Evolutionary conservation across 2,888 invertebrate species (phyloP), one percentile per base, ranked within the genome.

Genomic region (Drosophila gaucha): DNA sequence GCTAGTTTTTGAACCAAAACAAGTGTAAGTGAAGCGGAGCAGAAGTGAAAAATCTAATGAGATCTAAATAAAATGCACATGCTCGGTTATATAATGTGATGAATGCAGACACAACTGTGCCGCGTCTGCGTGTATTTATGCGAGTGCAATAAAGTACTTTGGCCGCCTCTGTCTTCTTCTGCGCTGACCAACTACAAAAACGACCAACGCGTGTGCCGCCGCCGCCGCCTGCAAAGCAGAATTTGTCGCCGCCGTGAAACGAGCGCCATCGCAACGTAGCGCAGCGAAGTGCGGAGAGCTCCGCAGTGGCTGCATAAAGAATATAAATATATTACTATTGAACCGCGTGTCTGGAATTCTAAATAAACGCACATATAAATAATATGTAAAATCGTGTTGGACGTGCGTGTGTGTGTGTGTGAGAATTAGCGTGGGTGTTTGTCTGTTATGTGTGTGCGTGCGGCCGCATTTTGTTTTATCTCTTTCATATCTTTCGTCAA

Each of bases 331-430:
- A 58, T 30, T 66, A 79, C 55, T 49, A 56, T 64, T 56, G 50
- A 36, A 50, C 80, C 80, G 80, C 84, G 82, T 82, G 82, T 78
- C 67, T 78, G 78, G 87, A 86, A 84, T 77, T 62, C 65, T 65
- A 75, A 75, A 75, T 62, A 76, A 56, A 56, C 41, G 55, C 58
- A 63, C 54, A 64, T 57, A 65, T n/a, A 68, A 22, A 46, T 58
- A 39, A 44, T 63, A 72, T 65, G 52, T 67, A 60, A 55, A 71
- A 59, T 33, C 22, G 39, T 51, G 39, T 22, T 22, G 6, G 4
- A 16, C 41, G 20, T 28, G 22, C 24, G 18, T n/a, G 10, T 38
- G 20, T 22, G 22, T 28, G 22, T 38, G 26, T 20, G 12, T 44
- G 26, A 14, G 18, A 30, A 52, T 55, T 26, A 24, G 35, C 26